A percentile compares a stretch with the other conserved stretches of the same genome.
Conservation (phyloP, 2,888 invertebrate species). For the Lymantria dispar region DNA sequence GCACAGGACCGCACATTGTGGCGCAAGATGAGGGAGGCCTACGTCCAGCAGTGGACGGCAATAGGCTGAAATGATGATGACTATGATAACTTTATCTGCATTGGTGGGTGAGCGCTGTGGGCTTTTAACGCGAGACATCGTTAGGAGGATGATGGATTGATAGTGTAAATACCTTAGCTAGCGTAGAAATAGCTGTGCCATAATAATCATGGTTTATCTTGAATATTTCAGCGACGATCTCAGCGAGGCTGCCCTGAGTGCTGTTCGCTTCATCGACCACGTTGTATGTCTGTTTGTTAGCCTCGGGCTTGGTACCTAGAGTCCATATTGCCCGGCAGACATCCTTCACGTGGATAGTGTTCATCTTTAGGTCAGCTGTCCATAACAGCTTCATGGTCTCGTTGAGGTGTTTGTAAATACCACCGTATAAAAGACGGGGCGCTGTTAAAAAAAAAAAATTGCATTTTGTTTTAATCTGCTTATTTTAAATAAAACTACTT, state of each 20-base stretch:
- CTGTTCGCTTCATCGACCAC: slow-evolving; percentile 92
- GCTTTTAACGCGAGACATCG: not conserved
- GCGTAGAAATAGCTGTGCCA: slow-evolving; percentile 89
- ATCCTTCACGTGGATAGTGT: slow-evolving; percentile 94
- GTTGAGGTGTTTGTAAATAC: slow-evolving; percentile 92
- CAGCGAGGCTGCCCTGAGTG: slow-evolving; percentile 92
- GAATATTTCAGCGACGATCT: slow-evolving; percentile 91
- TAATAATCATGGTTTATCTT: slow-evolving; percentile 94
- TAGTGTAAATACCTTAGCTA: slow-evolving; percentile 86
- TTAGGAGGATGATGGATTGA: too few species aligned
- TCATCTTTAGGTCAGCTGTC: slow-evolving; percentile 91
- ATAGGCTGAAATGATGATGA: too few species aligned
- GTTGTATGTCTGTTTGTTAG: slow-evolving; percentile 87
- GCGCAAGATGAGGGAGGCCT: too few species aligned
- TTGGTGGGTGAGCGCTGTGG: too few species aligned
- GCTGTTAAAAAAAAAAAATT: slow-evolving; percentile 80
- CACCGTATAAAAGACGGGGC: slow-evolving; percentile 92
- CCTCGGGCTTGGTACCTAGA: slow-evolving; percentile 78
- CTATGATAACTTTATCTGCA: too few species aligned
- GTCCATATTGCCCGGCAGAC: slow-evolving; percentile 92
- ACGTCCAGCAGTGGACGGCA: too few species aligned
- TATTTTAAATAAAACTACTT: too few species aligned
- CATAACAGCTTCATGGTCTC: slow-evolving; percentile 96
- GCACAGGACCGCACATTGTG: too few species aligned
- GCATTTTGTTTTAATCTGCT: too few species aligned